These are phyloP conservation scores for Halisarca cf. caerulea DNA, from an alignment of 37 sponge, comb jelly and placozoan species.

Conservation along the genomic window DNA sequence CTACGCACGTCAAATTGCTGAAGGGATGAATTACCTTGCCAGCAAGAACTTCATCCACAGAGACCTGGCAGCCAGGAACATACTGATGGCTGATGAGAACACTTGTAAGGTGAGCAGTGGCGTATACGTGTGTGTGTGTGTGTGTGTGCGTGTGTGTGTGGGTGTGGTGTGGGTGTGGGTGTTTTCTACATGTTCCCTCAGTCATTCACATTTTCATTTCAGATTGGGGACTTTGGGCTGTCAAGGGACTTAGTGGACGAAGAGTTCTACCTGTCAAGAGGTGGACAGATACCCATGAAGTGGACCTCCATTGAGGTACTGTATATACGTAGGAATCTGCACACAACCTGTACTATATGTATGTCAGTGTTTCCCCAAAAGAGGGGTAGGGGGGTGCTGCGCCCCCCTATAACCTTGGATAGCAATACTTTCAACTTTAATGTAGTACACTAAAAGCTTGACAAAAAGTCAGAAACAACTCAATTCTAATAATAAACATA, in stretches of 20 bases:
- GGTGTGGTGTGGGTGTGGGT: background rate
- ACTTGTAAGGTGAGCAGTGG: conserved; percentile 1
- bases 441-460: too few relatives aligned
- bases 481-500: too few relatives aligned
- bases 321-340: too few relatives aligned
- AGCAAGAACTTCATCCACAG: conserved; percentile 9
- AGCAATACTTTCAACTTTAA: too few relatives aligned
- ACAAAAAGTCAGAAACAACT: too few relatives aligned
- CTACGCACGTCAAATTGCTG: background rate
- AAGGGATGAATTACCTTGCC: conserved; percentile 1
- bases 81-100: background rate
- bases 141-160: background rate
- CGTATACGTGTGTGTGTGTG: background rate
- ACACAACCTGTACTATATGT: too few relatives aligned
- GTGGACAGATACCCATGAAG: conserved; percentile 59
- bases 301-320: conserved; percentile 59
- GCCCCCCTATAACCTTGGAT: too few relatives aligned
- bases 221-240: conserved; percentile 72
- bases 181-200: background rate
- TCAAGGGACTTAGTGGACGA: conserved; percentile 54
- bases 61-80: conserved; percentile 27
- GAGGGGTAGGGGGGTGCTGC: too few relatives aligned
- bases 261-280: conserved; percentile 51
- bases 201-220: too few relatives aligned
- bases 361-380: too few relatives aligned